Base-by-base conservation (phyloP, 2,888 invertebrate genomes). In the Mythimna ferrago region DNA sequence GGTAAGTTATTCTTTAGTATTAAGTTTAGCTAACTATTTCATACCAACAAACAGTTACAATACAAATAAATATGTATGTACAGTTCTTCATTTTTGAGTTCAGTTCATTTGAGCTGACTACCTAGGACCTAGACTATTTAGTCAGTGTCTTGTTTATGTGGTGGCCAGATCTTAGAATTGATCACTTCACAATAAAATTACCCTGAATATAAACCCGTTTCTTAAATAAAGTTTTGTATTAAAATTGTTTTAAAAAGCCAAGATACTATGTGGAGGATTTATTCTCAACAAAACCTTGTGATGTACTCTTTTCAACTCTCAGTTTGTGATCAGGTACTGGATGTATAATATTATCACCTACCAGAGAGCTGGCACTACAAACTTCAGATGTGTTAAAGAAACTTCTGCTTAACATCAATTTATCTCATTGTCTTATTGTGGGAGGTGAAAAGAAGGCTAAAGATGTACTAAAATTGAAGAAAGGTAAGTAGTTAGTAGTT, bases 331-430 rank as follows among this genome's bases (percentile, higher is more conserved):
- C 79, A 98, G 98, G 98, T 73, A 98, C 99, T 60, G 99, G 99
- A 11, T 98, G 98, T 74, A 97, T 99, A 64, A 98, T 99, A 69
- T 98, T 99, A 80, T 99, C 99, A 19, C 99, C 99, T 0, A 99
- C 99, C 0, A 97, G 99, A 89, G 99, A 99, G 93, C 95, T 99
- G 87, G 98, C 99, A 1, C 98, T 99, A 97, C 99, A 99, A 95
- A 99, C 98, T 1, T 99, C 98, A 96, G 98, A 99, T 67, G 99
- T 99, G 0, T 93, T 99, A 48, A 98, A 98, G 89, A 99, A 99
- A 91, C 93, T 99, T 57, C 97, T 99, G 95, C 96, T 97, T 76
- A 96, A 98, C 89, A 98, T 99, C 92, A 97, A 99, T 89, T 98
- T 96, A 78, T 90, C 99, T 0, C 98, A 98, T 90, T 98, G 99